Base-by-base conservation (phyloP, 2,888 invertebrate species). In the Aethes cnicana region DNA sequence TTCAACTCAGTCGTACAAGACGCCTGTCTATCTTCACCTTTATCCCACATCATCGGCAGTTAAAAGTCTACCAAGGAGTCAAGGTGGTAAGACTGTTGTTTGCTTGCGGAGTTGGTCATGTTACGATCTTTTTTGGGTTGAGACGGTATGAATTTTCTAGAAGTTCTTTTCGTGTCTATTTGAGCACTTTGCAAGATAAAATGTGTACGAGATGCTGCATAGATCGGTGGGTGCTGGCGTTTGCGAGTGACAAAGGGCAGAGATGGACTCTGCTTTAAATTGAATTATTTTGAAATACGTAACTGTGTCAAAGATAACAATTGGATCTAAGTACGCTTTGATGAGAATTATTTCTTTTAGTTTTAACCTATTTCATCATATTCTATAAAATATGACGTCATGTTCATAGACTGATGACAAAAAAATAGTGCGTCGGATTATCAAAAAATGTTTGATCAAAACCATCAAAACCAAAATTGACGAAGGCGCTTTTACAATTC, bases 111-210 rank as follows among this genome's bases (percentile, higher is more conserved):
- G 2, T 0, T 0, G 0, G 2, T 3, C 50, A 21, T 42, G 61
- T 72, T 76, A 25, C 11, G 57, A 37, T 71, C 47, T 72, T 74
- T 58, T 26, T 25, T 2, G 3, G 1, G 47, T 53, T 12, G 42
- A 5, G n/a, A 37, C 35, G 63, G 74, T 76, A 84, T 86, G 86
- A 84, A 84, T 85, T 85, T 85, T 84, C 84, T 82, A 73, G 74
- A 84, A 84, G 74, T 87, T 86, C 84, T 79, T 77, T 70, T 73
- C 73, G 82, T 84, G 86, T 87, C 86, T 87, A 84, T 84, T 81
- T 79, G 79, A 86, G 84, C 84, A 87, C 85, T 87, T 87, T 87
- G 88, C 84, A 82, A 85, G 85, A 87, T 88, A 88, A 88, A 88
- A 84, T 83, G 84, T 83, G 83, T 77, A 77, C 73, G 77, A 69